Base-by-base conservation (phyloP, 2,797 vertebrate genomes). In the Sebastes minor region DNA sequence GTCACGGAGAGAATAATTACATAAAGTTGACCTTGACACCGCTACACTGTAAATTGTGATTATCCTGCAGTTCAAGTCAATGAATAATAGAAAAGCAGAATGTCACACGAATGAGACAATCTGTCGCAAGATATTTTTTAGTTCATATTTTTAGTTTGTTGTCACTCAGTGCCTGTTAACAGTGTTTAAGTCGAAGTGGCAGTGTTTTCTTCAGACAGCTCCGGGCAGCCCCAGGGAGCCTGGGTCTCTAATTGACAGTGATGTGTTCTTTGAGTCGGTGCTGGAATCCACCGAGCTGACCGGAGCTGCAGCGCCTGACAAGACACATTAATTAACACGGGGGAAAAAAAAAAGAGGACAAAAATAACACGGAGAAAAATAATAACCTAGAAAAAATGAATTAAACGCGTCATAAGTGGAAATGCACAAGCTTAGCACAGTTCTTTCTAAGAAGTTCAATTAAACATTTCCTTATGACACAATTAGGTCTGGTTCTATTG, bases 191-290 rank as follows among this genome's bases (percentile, higher is more conserved):
- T 85, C 8, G 28, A 90, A 93, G 92, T 91, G 91, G 92, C 94
- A 94, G 90, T 88, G 89, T 92, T 95, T 92, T 89, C 88, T 87
- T 88, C 86, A 88, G 93, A 93, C 92, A 91, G 91, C 91, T 91
- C 85, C 32, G 82, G 80, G 92, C 84, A 78, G 93, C 94, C 91
- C 84, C 84, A 65, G 92, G 94, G 94, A 94, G 76, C 74, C 77
- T 5, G 11, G 84, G 86, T 88, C 89, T 84, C 88, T 96, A 95
- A 96, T 94, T 95, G 94, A 95, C 95, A 95, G 93, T 94, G 94
- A 96, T 94, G 89, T 94, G 94, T 94, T 95, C 91, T 94, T 94
- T 92, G 91, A 94, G 90, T 94, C 81, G 83, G 71, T 88, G 88
- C 87, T 82, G 87, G 89, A 92, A 94, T 87, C 85, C 92, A 92